Evolutionary conservation across 2,113 vertebrate genomes (phyloP).

Genomic region (Periophthalmodon schlosseri): DNA sequence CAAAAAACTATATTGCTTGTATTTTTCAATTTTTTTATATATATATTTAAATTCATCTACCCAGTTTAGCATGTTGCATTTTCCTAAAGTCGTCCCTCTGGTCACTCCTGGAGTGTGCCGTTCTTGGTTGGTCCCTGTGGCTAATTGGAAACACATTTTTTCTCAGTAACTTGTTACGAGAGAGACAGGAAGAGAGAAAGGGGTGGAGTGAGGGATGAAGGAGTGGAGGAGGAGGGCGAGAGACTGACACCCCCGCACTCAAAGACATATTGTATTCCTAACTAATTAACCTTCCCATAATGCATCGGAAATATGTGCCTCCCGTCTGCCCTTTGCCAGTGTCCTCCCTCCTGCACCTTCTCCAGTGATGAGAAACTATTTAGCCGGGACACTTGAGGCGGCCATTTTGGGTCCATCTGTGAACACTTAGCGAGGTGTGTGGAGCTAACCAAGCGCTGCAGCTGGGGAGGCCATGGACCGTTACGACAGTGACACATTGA

Average conservation of each 20-base stretch:
- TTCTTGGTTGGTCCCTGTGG: conserved; percentile 34
- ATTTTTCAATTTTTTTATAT: no score
- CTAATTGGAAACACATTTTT: conserved; percentile 78
- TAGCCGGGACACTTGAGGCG: conserved; percentile 27
- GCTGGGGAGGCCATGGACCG: conserved; percentile 36
- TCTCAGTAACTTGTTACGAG: conserved; percentile 54
- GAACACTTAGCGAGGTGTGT: conserved; percentile 64
- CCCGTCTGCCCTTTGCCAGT: conserved; percentile 21
- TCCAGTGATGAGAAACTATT: conserved; percentile 42
- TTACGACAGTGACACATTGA: conserved; percentile 20
- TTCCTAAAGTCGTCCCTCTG: conserved; percentile 2
- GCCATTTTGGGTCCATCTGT: conserved; percentile 56
- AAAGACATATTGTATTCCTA: conserved; percentile 61
- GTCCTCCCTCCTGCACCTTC: conserved; percentile 23
- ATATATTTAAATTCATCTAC: no score
- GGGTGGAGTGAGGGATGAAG: conserved; percentile 20
- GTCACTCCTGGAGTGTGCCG: conserved; percentile 19
- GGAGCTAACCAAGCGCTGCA: conserved; percentile 32
- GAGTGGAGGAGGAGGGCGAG: conserved; percentile 11
- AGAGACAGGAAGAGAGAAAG: conserved; percentile 43
- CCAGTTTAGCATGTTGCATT: no score
- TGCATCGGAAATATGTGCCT: conserved; percentile 44
- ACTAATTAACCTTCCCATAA: conserved; percentile 48
- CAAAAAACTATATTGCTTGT: no score
- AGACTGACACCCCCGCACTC: conserved; percentile 37